Conservation (phyloP, 1,140 invertebrate genomes). For the Asbolus verrucosus region DNA sequence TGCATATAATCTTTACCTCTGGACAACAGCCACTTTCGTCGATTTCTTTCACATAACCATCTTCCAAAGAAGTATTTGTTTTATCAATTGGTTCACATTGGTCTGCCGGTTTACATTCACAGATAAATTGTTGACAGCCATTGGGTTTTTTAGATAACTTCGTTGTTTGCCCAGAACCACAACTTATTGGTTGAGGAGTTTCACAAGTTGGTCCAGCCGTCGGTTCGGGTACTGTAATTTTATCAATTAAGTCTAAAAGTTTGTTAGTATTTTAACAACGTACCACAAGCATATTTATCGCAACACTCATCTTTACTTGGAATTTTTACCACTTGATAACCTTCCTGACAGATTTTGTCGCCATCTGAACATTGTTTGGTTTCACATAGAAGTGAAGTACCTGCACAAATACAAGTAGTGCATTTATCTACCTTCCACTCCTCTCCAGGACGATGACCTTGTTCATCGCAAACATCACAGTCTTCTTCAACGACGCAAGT, state of each 20-base stretch:
- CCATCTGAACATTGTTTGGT: constrained; percentile 70
- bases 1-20: constrained; percentile 70
- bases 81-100: constrained; percentile 71
- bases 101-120: constrained; percentile 77
- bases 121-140: constrained; percentile 77
- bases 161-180: constrained; percentile 76
- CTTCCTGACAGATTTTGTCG: constrained; percentile 72
- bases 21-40: constrained; percentile 76
- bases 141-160: constrained; percentile 72
- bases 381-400: constrained; percentile 68
- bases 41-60: constrained; percentile 66
- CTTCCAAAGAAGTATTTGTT: constrained; percentile 67
- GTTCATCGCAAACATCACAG: constrained; percentile 76
- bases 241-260: too few relatives aligned
- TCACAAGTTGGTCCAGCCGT: constrained; percentile 69
- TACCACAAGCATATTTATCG: constrained; percentile 75
- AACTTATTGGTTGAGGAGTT: constrained; percentile 73
- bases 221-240: constrained; percentile 68
- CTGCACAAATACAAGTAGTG: constrained; percentile 79
- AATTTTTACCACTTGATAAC: constrained; percentile 67
- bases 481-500: constrained; percentile 70
- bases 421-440: constrained; percentile 76
- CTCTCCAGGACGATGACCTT: constrained; percentile 68
- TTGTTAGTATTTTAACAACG: constrained; percentile 50
- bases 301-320: constrained; percentile 75